Percentiles rank a stretch among this genome's conserved stretches.
These are phyloP conservation scores for Steromphala cineraria DNA, from an alignment of 2,888 invertebrate species.

Conservation along the genomic window DNA sequence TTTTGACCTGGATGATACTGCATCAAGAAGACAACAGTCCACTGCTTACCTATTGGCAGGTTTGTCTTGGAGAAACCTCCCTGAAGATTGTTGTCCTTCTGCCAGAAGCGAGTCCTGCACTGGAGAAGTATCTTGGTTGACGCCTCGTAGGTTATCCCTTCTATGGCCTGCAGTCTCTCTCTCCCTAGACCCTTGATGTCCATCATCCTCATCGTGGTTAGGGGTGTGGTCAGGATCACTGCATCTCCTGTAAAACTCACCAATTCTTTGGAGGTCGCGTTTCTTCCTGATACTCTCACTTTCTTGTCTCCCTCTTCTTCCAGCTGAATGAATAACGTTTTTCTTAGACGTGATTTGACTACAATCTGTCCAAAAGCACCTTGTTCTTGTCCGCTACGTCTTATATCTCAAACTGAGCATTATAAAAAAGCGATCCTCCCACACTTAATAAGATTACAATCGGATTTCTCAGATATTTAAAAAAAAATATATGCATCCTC, in stretches of 20 bases:
- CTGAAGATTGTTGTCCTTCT: constrained; percentile 26
- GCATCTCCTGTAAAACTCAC: constrained; percentile 29
- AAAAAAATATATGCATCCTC: too few relatives aligned
- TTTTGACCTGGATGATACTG: too few relatives aligned
- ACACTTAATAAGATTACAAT: too few relatives aligned
- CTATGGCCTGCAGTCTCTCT: constrained; percentile 20
- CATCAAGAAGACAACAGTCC: not conserved
- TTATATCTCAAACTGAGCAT: too few relatives aligned
- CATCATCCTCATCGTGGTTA: constrained; percentile 37
- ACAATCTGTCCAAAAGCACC: too few relatives aligned
- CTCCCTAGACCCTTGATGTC: constrained; percentile 12
- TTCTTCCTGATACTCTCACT: constrained; percentile 26
- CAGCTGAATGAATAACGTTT: not conserved
- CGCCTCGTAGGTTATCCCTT: constrained; percentile 26
- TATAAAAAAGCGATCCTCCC: too few relatives aligned
- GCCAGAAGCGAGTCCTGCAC: constrained; percentile 38
- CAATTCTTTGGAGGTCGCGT: constrained; percentile 21
- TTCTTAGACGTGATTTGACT: too few relatives aligned
- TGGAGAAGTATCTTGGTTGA: constrained; percentile 38
- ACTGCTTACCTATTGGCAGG: constrained; percentile 26
- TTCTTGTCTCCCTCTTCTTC: not conserved
- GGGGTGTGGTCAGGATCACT: constrained; percentile 37
- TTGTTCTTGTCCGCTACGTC: too few relatives aligned
- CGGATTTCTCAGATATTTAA: too few relatives aligned
- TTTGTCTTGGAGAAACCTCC: constrained; percentile 34